Base-by-base conservation (phyloP, 2,797 vertebrate genomes). In the Tangara arthus region DNA sequence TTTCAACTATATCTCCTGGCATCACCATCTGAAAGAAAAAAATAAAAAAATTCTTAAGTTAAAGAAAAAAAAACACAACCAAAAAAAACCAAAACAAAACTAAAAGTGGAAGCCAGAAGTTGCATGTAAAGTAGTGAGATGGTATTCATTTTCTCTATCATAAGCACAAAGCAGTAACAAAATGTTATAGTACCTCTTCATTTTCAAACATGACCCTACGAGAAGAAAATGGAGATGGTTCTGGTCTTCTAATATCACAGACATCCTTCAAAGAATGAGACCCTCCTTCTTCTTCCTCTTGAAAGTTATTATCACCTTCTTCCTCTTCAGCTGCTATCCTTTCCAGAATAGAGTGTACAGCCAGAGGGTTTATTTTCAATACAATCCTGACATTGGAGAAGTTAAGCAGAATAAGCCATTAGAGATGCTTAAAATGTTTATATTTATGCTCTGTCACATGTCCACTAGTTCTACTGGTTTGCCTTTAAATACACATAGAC, bases 181-280 rank as follows among this genome's bases (percentile, higher is more conserved):
- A 85, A 82, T 57, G 53, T 56, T 27, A 14, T 6, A 76, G 84
- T 96, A 99, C 99, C 98, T 99, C 99, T 94, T 99, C 99, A 78
- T 99, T 99, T 94, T 99, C 99, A 97, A 99, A 99, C 99, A 99
- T 99, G 56, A 99, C 99, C 95, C 99, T 98, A 26, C 99, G 98
- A 57, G 99, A 99, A 32, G 99, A 99, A 97, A 99, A 99, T 32
- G 99, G 99, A 3, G 99, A 99, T 1, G 99, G 99, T 37, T 99
- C 99, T 41, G 99, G 98, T 97, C 99, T 99, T 94, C 99, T 98
- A 94, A 99, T 98, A 96, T 99, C 99, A 95, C 99, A 99, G 53
- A 99, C 99, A 56, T 99, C 99, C 94, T 99, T 99, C 88, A 99
- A 97, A n/a, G 99, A 99, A 94, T 99, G 99, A 61, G 99, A 98